Conservation (phyloP, 2,113 vertebrate species). For the Lathamus discolor region DNA sequence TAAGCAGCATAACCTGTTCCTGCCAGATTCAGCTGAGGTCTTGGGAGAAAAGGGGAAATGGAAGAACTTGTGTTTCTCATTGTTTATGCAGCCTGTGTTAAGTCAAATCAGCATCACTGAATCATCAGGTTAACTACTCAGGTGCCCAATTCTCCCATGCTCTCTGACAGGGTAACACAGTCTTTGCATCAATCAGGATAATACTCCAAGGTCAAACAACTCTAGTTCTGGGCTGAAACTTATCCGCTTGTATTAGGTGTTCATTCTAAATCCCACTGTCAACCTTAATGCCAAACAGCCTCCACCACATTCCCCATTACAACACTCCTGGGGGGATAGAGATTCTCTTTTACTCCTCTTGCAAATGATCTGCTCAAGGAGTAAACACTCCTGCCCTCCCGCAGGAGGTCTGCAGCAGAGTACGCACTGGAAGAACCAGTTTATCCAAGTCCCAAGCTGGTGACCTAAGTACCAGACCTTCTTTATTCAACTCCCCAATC, state of each 20-base stretch:
- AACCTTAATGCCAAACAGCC: not conserved
- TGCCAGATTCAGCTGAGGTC: not conserved
- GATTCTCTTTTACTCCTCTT: not conserved
- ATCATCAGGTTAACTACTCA: not conserved
- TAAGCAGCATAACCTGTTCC: not conserved
- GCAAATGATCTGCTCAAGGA: not conserved
- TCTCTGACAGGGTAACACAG: not conserved
- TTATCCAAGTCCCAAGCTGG: not conserved
- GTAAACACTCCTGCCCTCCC: not conserved
- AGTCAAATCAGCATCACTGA: not conserved
- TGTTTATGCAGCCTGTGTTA: not conserved
- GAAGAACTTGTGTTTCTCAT: not conserved
- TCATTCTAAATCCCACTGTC: not conserved
- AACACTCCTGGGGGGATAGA: not conserved
- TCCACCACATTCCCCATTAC: not conserved
- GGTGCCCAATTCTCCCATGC: not conserved
- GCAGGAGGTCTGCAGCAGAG: not conserved
- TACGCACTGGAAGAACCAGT: not conserved
- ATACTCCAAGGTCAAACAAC: not conserved
- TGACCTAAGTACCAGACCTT: not conserved
- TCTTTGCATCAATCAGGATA: not conserved
- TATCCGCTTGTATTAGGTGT: not conserved
- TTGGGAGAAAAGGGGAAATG: not conserved
- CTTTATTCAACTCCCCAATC: not conserved
- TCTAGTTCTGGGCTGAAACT: not conserved